Base-by-base conservation (phyloP, 2,113 vertebrate genomes). In the Scolopax mira region DNA sequence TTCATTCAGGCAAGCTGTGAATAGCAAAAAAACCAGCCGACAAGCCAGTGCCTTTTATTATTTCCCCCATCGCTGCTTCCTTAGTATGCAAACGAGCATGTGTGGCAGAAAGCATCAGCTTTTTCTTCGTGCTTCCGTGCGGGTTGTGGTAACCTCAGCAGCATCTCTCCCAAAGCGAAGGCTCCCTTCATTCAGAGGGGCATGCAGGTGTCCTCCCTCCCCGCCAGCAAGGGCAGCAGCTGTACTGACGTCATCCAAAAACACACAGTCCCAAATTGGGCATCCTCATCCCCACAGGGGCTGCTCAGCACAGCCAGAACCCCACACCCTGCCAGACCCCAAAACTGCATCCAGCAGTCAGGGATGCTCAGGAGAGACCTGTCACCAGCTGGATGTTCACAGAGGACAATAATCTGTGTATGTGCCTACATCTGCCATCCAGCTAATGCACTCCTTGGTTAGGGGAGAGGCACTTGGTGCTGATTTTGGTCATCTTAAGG, bases 221-320 rank as follows among this genome's bases (percentile, higher is more conserved):
- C 41, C 7, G 33, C 85, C 88, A 93, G 71, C 84, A 37, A 77
- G 79, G 54, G 60, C 22, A 1, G 74, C 90, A 94, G 94, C 94
- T 96, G 75, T 49, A 54, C 49, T 3, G 0, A 11, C 1, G 0
- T 1, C 15, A 0, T 67, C 77, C 80, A 89, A 92, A 93, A 69
- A 28, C 11, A n/a, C 2, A 0, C 0, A 0, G 35, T 39, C 42
- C 81, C 2, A 0, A 52, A 11, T 0, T 1, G 42, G 77, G 55
- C 60, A n/a, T 6, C 44, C 31, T 31, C 1, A 0, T 8, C n/a
- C 83, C 7, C 0, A 0, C 0, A 0, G 49, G 41, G 41, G 12
- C 64, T 25, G 57, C 67, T 54, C 37, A 4, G 82, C 66, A 2
- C 41, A 18, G 70, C 35, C 75, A 72, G 58, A 44, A 4, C 5